Percentiles rank a stretch among this genome's conserved stretches.
Evolutionary conservation across 2,113 vertebrate genomes (phyloP).

Genomic region (Corapipo altera): DNA sequence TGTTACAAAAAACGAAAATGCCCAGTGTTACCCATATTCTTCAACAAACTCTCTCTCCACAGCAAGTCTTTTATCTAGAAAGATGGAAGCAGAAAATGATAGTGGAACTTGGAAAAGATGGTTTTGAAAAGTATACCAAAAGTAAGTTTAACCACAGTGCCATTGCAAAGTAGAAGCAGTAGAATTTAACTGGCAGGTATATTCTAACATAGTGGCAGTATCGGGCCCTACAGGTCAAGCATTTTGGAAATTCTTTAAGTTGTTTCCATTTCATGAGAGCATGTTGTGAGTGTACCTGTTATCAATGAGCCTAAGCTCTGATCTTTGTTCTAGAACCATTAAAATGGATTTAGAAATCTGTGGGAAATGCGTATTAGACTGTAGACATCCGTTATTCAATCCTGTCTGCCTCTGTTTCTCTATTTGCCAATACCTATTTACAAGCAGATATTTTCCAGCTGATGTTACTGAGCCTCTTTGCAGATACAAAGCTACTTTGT

Average conservation of each 20-base stretch:
- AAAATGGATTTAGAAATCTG: neutral
- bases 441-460: neutral
- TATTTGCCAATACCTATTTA: neutral
- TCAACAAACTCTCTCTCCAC: constrained; percentile 85
- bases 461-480: neutral
- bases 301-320: neutral
- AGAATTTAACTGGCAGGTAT: neutral
- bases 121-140: constrained; percentile 86
- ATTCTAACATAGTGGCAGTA: rapidly evolving
- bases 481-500: neutral
- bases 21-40: constrained; percentile 91
- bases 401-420: neutral
- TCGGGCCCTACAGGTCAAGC: too few species aligned
- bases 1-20: constrained; percentile 48
- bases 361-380: neutral
- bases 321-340: neutral
- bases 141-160: constrained; percentile 72
- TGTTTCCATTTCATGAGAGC: neutral
- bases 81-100: constrained; percentile 91
- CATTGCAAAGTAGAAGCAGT: neutral
- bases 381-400: neutral
- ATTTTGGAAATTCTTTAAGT: neutral
- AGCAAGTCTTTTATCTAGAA: constrained; percentile 87
- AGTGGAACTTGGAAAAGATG: constrained; percentile 86
- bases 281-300: neutral